Conservation (phyloP, 1,140 invertebrate species). For the Phymastichus coffea region DNA sequence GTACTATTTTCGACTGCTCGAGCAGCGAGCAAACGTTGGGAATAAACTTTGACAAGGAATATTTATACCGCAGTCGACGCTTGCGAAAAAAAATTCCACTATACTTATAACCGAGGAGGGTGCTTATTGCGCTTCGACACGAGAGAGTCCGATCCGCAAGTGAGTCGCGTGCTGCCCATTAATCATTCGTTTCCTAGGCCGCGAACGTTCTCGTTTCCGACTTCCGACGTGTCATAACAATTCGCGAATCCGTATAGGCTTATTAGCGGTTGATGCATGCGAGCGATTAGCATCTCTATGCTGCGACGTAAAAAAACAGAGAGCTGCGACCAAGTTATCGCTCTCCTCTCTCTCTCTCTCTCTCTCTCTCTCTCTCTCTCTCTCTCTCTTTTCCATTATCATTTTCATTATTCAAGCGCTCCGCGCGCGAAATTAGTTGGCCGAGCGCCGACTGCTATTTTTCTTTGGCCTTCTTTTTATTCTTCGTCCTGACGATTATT, state of each 20-base stretch:
- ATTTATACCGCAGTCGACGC: too few relatives aligned
- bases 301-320: not conserved
- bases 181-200: conserved; percentile 20
- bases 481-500: not conserved
- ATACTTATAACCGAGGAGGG: not conserved
- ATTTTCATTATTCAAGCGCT: conserved; percentile 18
- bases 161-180: conserved; percentile 21
- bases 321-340: conserved; percentile 5
- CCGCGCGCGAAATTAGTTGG: conserved; percentile 2
- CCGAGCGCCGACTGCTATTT: not conserved
- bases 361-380: too few relatives aligned
- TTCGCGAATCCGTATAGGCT: conserved; percentile 6
- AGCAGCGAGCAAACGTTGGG: too few relatives aligned
- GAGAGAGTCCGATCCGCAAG: too few relatives aligned
- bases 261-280: not conserved
- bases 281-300: not conserved
- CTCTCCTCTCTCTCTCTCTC: too few relatives aligned
- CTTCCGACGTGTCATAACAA: conserved; percentile 23
- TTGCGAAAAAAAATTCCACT: not conserved
- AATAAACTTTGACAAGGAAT: too few relatives aligned
- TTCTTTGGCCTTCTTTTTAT: not conserved
- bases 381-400: conserved; percentile 10
- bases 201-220: conserved; percentile 19
- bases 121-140: too few relatives aligned
- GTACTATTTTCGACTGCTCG: too few relatives aligned